Conservation (phyloP, 2,113 vertebrate species). For the Equus przewalskii region DNA sequence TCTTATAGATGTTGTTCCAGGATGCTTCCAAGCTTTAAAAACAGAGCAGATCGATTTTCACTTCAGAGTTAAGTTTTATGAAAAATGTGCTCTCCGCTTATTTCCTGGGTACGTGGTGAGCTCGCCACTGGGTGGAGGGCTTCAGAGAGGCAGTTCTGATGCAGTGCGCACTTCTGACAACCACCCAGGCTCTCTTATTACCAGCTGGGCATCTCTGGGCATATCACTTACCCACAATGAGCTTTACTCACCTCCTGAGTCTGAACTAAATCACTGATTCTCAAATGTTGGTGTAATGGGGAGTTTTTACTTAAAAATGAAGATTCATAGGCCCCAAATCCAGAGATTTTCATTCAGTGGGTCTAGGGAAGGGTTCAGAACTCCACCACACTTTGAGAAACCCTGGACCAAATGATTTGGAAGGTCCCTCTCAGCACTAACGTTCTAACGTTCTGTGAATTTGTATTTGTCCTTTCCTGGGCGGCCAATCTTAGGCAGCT, state of each 20-base stretch:
- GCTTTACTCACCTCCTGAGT: background rate
- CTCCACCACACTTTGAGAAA: constrained; percentile 48
- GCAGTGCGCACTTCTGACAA: background rate
- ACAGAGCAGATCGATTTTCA: background rate
- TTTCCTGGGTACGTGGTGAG: constrained; percentile 26
- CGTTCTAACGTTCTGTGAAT: background rate
- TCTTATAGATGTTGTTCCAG: background rate
- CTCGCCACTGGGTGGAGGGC: background rate
- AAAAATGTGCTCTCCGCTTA: background rate
- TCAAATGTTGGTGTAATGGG: background rate
- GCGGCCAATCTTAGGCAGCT: background rate
- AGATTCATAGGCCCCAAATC: background rate
- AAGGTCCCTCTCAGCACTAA: background rate
- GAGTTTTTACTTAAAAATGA: constrained; percentile 11
- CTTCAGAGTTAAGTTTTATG: constrained; percentile 36
- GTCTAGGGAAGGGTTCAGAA: constrained; percentile 6
- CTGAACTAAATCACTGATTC: constrained; percentile 20
- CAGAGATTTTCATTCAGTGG: background rate
- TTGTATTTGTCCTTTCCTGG: background rate
- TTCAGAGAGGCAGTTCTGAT: background rate
- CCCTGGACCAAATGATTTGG: background rate
- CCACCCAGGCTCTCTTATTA: background rate
- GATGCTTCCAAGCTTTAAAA: constrained; percentile 51
- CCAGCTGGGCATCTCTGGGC: background rate
- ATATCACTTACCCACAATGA: background rate